phyloP scores from a whole-genome alignment of 2,797 vertebrate species.

The Naso thynnoides region DNA sequence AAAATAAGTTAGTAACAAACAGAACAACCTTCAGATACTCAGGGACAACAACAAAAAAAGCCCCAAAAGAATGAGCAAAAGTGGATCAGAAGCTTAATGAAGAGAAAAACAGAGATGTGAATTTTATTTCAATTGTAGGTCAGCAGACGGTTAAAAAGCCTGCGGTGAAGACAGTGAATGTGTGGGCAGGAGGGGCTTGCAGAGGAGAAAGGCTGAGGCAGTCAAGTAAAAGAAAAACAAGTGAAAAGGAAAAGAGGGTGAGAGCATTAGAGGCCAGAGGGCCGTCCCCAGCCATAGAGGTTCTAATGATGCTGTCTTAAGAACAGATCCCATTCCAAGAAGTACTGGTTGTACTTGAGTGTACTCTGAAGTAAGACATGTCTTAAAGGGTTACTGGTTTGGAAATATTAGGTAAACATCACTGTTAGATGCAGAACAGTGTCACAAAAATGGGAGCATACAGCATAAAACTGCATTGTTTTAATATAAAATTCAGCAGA shows the following conservation, averaged over 20 bases:
- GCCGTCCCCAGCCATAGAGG: conserved; percentile 49
- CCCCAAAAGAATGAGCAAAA: background rate
- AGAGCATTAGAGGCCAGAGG: conserved; percentile 36
- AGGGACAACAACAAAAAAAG: background rate
- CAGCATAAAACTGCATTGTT: background rate
- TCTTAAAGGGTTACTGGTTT: conserved; percentile 15
- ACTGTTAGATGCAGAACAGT: conserved; percentile 6
- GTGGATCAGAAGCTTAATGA: conserved; percentile 10
- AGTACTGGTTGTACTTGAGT: conserved; percentile 36
- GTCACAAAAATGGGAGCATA: background rate
- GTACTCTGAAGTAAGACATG: conserved; percentile 44
- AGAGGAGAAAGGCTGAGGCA: conserved; percentile 24
- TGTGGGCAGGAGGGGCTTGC: conserved; percentile 19
- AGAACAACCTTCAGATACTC: conserved; percentile 1
- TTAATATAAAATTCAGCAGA: background rate
- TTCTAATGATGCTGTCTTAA: conserved; percentile 64
- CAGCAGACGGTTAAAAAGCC: conserved; percentile 38
- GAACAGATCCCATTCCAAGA: conserved; percentile 50
- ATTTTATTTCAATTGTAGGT: conserved; percentile 51
- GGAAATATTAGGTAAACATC: conserved; percentile 5
- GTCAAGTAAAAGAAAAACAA: conserved; percentile 37
- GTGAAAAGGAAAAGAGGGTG: conserved; percentile 23
- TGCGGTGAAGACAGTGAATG: conserved; percentile 27
- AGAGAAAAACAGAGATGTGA: conserved; percentile 24
- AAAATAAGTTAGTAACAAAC: background rate